phyloP scores from a whole-genome alignment of 1,140 invertebrate genomes.

The Frieseomelitta varia region DNA sequence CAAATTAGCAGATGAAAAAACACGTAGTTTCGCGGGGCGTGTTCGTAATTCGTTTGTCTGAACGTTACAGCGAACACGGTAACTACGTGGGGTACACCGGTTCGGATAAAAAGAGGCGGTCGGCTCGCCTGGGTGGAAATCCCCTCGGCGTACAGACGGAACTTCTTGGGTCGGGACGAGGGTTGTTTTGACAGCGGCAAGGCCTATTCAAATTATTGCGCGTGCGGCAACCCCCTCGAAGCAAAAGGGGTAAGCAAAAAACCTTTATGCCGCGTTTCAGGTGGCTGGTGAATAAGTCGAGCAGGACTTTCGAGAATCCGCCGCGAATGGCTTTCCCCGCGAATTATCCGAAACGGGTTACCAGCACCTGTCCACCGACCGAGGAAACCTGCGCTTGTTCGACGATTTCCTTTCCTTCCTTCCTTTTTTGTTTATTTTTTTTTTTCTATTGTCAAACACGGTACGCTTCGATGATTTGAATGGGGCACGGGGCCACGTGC shows the following conservation, averaged over 20 bases:
- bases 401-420: background rate
- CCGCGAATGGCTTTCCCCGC: background rate
- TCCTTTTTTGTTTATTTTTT: no score
- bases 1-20: slow-evolving; percentile 5
- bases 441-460: background rate
- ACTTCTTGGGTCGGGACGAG: slow-evolving; percentile 57
- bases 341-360: slow-evolving; percentile 45
- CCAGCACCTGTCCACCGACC: slow-evolving; percentile 28
- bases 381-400: background rate
- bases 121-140: slow-evolving; percentile 39
- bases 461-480: slow-evolving; percentile 44
- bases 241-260: slow-evolving; percentile 39
- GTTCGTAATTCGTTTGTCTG: slow-evolving; percentile 37
- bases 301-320: slow-evolving; percentile 36
- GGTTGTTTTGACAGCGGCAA: slow-evolving; percentile 61
- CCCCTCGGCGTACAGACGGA: slow-evolving; percentile 48
- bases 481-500: slow-evolving; percentile 17
- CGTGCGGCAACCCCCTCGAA: slow-evolving; percentile 48
- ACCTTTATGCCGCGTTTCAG: slow-evolving; percentile 42
- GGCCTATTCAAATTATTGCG: slow-evolving; percentile 66
- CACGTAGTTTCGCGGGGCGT: slow-evolving; percentile 21
- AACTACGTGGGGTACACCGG: slow-evolving; percentile 36
- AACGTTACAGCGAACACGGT: slow-evolving; percentile 28
- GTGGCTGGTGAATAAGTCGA: slow-evolving; percentile 46
- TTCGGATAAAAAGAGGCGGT: slow-evolving; percentile 50